Conservation (phyloP, 2,888 invertebrate species). For the Digitonthophagus gazella region DNA sequence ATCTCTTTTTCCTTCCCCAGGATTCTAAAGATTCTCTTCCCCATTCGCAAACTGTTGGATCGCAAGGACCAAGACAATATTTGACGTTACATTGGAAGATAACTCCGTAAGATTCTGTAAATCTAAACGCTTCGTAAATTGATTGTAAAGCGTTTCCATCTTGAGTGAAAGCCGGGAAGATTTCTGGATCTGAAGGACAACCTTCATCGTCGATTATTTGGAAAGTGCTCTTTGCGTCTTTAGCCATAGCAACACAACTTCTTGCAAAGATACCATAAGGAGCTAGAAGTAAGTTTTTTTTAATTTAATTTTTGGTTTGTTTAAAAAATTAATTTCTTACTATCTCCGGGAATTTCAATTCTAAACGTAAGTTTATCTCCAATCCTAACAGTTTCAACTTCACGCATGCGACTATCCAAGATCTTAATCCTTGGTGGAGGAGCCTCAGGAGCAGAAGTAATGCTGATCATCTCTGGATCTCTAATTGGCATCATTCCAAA, state of each 20-base stretch:
- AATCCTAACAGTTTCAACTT: slow-evolving; percentile 92
- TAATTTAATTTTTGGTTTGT: background rate
- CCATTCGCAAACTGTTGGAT: slow-evolving; percentile 90
- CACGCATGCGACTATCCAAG: slow-evolving; percentile 79
- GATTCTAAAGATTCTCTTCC: slow-evolving; percentile 87
- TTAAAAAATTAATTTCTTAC: slow-evolving; percentile 59
- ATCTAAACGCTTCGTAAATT: slow-evolving; percentile 91
- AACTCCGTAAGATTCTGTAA: slow-evolving; percentile 93
- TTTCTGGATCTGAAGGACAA: slow-evolving; percentile 89
- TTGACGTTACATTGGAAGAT: slow-evolving; percentile 97
- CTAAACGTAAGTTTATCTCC: slow-evolving; percentile 93
- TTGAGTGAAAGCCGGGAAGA: slow-evolving; percentile 89
- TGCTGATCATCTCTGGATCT: slow-evolving; percentile 94
- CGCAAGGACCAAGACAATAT: slow-evolving; percentile 92
- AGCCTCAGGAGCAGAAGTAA: slow-evolving; percentile 92
- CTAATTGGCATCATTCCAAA: slow-evolving; percentile 97
- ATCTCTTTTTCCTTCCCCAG: slow-evolving; percentile 87
- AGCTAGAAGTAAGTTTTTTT: slow-evolving; percentile 58
- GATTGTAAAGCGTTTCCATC: slow-evolving; percentile 90
- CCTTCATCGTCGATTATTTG: slow-evolving; percentile 95
- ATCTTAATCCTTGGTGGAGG: slow-evolving; percentile 92
- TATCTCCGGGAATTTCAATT: slow-evolving; percentile 94
- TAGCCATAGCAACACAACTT: slow-evolving; percentile 95
- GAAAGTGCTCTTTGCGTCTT: slow-evolving; percentile 93
- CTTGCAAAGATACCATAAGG: slow-evolving; percentile 94